These are phyloP conservation scores for Trilocha varians DNA, from an alignment of 2,888 invertebrate genomes.

Conservation along the genomic window DNA sequence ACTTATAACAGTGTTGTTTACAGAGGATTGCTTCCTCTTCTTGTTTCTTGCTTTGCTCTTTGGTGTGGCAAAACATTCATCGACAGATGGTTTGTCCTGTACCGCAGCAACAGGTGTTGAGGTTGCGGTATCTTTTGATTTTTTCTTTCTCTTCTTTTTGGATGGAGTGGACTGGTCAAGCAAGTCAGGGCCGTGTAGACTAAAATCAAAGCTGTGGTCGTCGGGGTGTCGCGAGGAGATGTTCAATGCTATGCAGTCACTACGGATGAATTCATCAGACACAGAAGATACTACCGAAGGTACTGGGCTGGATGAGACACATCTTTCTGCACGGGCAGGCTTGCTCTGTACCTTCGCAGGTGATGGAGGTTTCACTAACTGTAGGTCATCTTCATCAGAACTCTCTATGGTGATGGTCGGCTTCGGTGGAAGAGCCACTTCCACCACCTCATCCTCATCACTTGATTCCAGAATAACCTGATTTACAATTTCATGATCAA, in stretches of 20 bases:
- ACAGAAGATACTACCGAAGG: constrained; percentile 64
- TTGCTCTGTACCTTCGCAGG: constrained; percentile 18
- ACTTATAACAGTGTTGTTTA: constrained; percentile 44
- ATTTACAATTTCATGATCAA: constrained; percentile 36
- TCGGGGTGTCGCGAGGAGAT: constrained; percentile 52
- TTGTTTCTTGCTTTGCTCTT: constrained; percentile 63
- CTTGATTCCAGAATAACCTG: constrained; percentile 48
- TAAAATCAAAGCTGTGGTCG: constrained; percentile 61
- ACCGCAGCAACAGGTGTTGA: constrained; percentile 34
- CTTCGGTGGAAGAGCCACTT: constrained; percentile 58
- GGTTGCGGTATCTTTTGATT: constrained; percentile 41
- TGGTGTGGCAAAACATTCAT: constrained; percentile 62
- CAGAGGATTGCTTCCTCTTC: constrained; percentile 48
- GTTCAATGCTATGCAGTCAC: constrained; percentile 64
- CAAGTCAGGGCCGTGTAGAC: constrained; percentile 61
- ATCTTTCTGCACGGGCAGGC: constrained; percentile 30
- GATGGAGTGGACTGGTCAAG: constrained; percentile 43
- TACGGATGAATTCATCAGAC: constrained; percentile 65
- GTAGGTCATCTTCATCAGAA: constrained; percentile 60
- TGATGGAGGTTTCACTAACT: constrained; percentile 24
- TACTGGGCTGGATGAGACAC: constrained; percentile 54
- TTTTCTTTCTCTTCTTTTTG: constrained; percentile 59
- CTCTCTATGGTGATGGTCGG: constrained; percentile 66
- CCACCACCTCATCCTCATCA: constrained; percentile 66
- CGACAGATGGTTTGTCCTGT: constrained; percentile 20